These are phyloP conservation scores for Zeugodacus cucurbitae DNA, from an alignment of 1,140 invertebrate species.

Conservation along the genomic window DNA sequence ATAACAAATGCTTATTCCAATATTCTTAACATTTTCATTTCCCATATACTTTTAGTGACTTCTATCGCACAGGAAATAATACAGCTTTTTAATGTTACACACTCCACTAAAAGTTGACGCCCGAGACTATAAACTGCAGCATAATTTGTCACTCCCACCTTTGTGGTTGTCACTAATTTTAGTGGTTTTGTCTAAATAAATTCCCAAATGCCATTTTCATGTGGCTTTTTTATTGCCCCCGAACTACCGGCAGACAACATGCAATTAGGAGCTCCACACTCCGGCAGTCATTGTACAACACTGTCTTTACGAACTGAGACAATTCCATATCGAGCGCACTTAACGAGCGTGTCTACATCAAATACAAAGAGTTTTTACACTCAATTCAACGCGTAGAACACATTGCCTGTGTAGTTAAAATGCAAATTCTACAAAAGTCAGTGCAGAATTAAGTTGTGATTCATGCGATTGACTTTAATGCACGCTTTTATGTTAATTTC, in stretches of 20 bases:
- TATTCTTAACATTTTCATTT: too few species aligned
- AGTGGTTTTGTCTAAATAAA: background rate
- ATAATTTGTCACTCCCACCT: slow-evolving; percentile 9
- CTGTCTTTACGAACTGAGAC: background rate
- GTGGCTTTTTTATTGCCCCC: background rate
- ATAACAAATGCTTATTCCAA: too few species aligned
- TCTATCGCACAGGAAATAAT: too few species aligned
- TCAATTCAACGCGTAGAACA: background rate
- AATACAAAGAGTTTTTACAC: background rate
- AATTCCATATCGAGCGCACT: background rate
- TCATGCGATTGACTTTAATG: background rate
- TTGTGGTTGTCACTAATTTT: background rate
- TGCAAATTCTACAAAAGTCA: background rate
- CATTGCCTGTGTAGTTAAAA: background rate
- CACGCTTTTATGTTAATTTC: background rate
- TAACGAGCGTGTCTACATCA: background rate
- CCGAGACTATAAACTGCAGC: background rate
- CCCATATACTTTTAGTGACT: too few species aligned
- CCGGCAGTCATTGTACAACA: background rate
- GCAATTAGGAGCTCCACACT: background rate
- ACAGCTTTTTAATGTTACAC: too few species aligned
- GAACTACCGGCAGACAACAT: background rate
- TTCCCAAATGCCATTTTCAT: background rate
- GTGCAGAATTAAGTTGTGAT: background rate
- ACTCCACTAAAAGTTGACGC: background rate